Evolutionary conservation across 2,113 vertebrate genomes (phyloP), one percentile per base, ranked within the genome.

Genomic region (Corvus hawaiiensis): DNA sequence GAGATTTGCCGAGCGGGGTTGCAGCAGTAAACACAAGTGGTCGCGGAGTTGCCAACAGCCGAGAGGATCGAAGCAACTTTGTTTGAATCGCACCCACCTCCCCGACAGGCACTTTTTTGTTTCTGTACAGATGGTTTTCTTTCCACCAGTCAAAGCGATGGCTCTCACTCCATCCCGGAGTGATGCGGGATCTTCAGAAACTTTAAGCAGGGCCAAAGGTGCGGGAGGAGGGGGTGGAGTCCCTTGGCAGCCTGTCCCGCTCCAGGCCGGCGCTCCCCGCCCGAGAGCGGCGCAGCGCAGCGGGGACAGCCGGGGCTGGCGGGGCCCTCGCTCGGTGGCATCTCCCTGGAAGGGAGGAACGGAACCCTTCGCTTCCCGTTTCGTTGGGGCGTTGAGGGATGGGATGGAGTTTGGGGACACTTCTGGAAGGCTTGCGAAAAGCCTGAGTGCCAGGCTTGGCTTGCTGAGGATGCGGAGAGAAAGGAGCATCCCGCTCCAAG

Each of bases 1-100:
- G 66, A 97, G 97, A 98, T 97, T 97, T 96, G 86, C 94, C 87
- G 67, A 95, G 80, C 62, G 74, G 56, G 74, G 10, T 23, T 77
- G 86, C 86, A 74, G 94, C 95, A 87, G 67, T 92, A 96, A 98
- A 96, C 84, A 97, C 44, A 94, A 97, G 97, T 56, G 95, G 49
- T 64, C 59, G 23, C 7, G 26, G 93, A 95, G 83, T 94, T 96
- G 56, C 78, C 54, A 46, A 69, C 85, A 92, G 93, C 82, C 93
- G 79, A 67, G 28, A 71, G 66, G 72, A 90, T 94, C 24, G 55
- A 61, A 84, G 6, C 27, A 93, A 96, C 90, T 94, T 91, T 64
- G 15, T 74, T 51, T 52, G 21, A 89, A 75, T 62, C 2, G 56
- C 79, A 8, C 24, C 43, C 18, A 23, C 23, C 62, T 59, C 64